phyloP scores from a whole-genome alignment of 1,140 invertebrate species.

The Teleopsis dalmanni region DNA sequence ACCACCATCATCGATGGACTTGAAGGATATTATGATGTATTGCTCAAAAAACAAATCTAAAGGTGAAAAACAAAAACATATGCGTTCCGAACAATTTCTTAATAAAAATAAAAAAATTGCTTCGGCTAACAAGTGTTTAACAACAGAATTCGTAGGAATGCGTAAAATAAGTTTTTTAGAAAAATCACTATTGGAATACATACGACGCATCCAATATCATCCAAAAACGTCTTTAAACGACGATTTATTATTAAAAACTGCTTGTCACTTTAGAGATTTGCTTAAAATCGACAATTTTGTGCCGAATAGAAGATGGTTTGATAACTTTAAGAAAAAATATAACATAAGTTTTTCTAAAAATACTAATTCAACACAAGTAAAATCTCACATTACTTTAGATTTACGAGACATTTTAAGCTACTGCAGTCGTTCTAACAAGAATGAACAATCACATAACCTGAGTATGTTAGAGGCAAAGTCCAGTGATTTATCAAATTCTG shows the following conservation, averaged over 20 bases:
- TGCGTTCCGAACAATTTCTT: background rate
- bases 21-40: conserved; percentile 36
- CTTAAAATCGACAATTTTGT: conserved; percentile 37
- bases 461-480: conserved; percentile 18
- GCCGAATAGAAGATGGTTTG: conserved; percentile 31
- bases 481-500: too few relatives aligned
- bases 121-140: too few relatives aligned
- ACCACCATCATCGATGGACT: conserved; percentile 27
- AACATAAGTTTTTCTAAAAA: too few relatives aligned
- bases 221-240: conserved; percentile 21
- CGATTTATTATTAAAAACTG: conserved; percentile 24
- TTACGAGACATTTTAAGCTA: conserved; percentile 38
- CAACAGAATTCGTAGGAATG: conserved; percentile 21
- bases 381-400: conserved; percentile 27
- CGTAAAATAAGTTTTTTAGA: conserved; percentile 32
- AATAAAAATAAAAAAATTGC: background rate
- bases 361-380: too few relatives aligned
- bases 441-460: conserved; percentile 19
- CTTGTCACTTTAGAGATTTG: conserved; percentile 28
- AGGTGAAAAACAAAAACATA: background rate
- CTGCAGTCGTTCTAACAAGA: conserved; percentile 13
- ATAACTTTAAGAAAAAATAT: conserved; percentile 26
- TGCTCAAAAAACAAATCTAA: conserved; percentile 25
- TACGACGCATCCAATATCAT: conserved; percentile 27
- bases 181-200: conserved; percentile 31